Percentiles rank a stretch among this genome's conserved stretches.
phyloP scores from a whole-genome alignment of 1,140 invertebrate species.

The Ephestia elutella region DNA sequence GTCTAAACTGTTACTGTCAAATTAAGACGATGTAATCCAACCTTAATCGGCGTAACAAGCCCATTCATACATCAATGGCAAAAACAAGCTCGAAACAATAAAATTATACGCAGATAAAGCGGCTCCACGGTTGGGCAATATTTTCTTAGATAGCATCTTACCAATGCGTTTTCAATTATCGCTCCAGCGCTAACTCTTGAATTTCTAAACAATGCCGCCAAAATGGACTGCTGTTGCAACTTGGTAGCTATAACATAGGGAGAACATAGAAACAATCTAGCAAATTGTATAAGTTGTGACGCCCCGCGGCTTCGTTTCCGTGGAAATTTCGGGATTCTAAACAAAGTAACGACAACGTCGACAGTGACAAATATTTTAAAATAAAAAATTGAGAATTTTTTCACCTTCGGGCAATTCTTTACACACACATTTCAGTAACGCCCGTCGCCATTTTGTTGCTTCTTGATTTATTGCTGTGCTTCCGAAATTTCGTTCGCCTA shows the following conservation, averaged over 20 bases:
- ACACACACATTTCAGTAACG: neutral
- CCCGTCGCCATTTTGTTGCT: too few relatives aligned
- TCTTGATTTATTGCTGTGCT: too few relatives aligned
- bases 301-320: too few relatives aligned
- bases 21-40: too few relatives aligned
- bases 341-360: too few relatives aligned
- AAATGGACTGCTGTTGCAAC: constrained; percentile 17
- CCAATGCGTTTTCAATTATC: constrained; percentile 51
- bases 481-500: too few relatives aligned
- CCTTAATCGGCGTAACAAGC: neutral
- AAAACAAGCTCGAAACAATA: constrained; percentile 14
- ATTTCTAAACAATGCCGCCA: constrained; percentile 42
- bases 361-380: too few relatives aligned
- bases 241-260: neutral
- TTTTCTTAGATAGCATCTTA: constrained; percentile 36
- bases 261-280: constrained; percentile 15
- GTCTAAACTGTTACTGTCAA: too few relatives aligned
- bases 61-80: neutral
- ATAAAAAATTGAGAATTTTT: too few relatives aligned
- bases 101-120: constrained; percentile 22
- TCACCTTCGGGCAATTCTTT: neutral
- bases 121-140: constrained; percentile 22
- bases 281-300: too few relatives aligned
- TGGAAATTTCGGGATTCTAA: too few relatives aligned
- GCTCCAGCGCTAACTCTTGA: constrained; percentile 28